Base-by-base conservation (phyloP, 2,113 vertebrate species). In the Trichechus manatus region DNA sequence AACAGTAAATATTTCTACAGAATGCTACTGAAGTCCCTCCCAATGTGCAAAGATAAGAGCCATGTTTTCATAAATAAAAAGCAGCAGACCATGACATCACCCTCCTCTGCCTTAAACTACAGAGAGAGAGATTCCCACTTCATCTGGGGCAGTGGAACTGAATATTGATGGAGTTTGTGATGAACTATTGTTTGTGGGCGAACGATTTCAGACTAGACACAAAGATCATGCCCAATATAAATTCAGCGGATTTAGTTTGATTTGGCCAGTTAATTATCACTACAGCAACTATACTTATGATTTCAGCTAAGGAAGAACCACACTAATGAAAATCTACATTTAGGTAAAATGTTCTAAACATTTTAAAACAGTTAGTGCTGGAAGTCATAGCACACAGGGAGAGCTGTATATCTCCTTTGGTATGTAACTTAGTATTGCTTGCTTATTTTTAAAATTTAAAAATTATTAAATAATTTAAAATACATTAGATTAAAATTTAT, bases 41-140 rank as follows among this genome's bases (percentile, higher is more conserved):
- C 20, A 68, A 42, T 47, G 11, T 6, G 20, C 63, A 33, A 84
- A 77, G 33, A 87, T 70, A n/a, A 92, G 87, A 96, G 72, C 10
- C 5, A 70, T 42, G 8, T 50, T 64, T n/a, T 75, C 22, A 88
- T 72, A 85, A 93, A 91, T 83, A 70, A 81, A 96, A 92, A 88
- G 9, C 31, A 88, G 31, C 15, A 70, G 6, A 64, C 7, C 1
- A 6, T 63, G 9, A 63, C 1, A n/a, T 56, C 44, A 74, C 9
- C 8, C 3, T 96, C 14, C 23, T 66, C 19, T 68, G 39, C 2
- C 36, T 91, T 50, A 23, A 59, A 23, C 11, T 42, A 15, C 39
- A 74, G 19, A 75, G 25, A 70, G 68, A 27, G 42, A 79, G 29
- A 79, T 33, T 72, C 27, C 23, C 31, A 53, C 36, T 82, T 91